Conservation (phyloP, 2,113 vertebrate genomes). For the Myiagra hebetior region DNA sequence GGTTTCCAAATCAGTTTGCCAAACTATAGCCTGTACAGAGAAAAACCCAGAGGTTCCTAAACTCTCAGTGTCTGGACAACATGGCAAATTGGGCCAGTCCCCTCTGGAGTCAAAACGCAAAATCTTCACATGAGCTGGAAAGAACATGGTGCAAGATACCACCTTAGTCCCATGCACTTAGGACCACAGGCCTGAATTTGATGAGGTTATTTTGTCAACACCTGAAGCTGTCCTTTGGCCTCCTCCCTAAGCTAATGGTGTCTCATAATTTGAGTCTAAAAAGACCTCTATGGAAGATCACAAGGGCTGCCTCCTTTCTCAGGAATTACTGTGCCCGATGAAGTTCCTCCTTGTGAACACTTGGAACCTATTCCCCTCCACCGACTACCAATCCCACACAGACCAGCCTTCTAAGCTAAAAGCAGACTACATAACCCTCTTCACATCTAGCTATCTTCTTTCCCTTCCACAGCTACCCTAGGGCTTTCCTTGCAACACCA, state of each 20-base stretch:
- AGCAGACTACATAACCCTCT: neutral
- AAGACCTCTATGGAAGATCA: neutral
- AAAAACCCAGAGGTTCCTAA: neutral
- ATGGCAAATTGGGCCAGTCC: neutral
- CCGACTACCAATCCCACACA: accelerated
- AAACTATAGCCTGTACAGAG: neutral
- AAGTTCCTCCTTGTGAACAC: neutral
- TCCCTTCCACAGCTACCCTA: neutral
- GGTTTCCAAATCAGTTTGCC: neutral
- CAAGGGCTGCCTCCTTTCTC: neutral
- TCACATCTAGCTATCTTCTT: neutral
- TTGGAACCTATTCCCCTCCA: neutral
- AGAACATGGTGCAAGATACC: neutral
- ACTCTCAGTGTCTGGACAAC: neutral
- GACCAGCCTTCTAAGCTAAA: neutral
- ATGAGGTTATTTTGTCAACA: neutral
- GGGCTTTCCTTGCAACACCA: neutral
- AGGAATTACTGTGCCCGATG: neutral
- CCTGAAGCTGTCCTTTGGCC: neutral
- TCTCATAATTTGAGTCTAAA: neutral
- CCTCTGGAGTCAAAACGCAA: neutral
- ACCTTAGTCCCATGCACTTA: neutral
- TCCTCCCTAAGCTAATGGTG: neutral
- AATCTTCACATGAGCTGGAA: neutral
- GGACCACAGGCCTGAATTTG: neutral